These are phyloP conservation scores for Ceratina calcarata DNA, from an alignment of 1,140 invertebrate species.

Conservation along the genomic window DNA sequence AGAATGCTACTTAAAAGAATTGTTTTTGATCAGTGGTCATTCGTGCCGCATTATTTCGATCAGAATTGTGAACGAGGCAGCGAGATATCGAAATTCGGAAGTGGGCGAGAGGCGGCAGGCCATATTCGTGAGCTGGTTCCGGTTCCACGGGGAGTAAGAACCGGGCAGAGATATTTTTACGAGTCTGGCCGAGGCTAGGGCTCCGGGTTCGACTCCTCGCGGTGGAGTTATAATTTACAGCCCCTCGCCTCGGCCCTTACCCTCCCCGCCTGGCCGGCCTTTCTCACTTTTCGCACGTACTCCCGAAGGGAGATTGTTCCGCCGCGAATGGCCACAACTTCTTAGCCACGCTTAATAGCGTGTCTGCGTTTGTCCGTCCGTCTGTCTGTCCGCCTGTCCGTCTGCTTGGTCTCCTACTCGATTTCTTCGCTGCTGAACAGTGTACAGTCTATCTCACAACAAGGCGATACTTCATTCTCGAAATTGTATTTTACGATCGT, in stretches of 20 bases:
- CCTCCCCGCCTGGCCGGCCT: slow-evolving; percentile 32
- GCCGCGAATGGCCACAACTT: slow-evolving; percentile 19
- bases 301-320: slow-evolving; percentile 55
- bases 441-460: no score
- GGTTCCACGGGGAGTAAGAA: slow-evolving; percentile 49
- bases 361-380: slow-evolving; percentile 63
- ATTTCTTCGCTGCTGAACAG: slow-evolving; percentile 50
- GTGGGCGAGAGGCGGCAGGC: background rate
- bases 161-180: slow-evolving; percentile 72
- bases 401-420: slow-evolving; percentile 42
- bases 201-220: slow-evolving; percentile 76
- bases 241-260: slow-evolving; percentile 62
- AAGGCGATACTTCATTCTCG: no score
- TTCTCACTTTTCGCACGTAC: slow-evolving; percentile 58
- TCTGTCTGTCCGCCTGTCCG: slow-evolving; percentile 57
- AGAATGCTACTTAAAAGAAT: no score
- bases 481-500: no score
- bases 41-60: no score
- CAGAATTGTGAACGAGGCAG: no score
- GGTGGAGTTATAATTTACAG: slow-evolving; percentile 80
- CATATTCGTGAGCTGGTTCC: background rate
- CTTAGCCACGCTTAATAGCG: slow-evolving; percentile 70
- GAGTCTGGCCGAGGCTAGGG: slow-evolving; percentile 77
- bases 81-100: slow-evolving; percentile 2
- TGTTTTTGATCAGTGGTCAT: no score